Evolutionary conservation across 1,140 invertebrate genomes (phyloP), one percentile per base, ranked within the genome.

Genomic region (Asbolus verrucosus): DNA sequence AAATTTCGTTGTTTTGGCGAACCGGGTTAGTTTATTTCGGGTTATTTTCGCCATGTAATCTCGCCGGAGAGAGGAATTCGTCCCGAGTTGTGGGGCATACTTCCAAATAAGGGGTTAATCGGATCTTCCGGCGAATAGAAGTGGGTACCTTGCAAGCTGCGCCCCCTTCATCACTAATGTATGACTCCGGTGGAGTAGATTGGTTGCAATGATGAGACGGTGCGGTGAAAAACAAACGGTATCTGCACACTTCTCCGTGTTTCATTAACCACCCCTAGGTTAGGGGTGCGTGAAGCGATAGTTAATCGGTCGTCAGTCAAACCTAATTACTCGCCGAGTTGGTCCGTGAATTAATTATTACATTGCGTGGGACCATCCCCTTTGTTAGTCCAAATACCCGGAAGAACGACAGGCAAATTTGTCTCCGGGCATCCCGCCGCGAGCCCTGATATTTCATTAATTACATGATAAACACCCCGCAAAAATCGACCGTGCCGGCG

Each of bases 281-380:
- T 36, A 6, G 33, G 33, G 33, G 33, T 36, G 2, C 5, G 33
- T n/a, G 4, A 8, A 4, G 9, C 33, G 6, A 11, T 36, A 36
- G 6, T 36, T 36, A 36, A 36, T 36, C 33, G 33, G 33, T 36
- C 33, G 33, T 36, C 33, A 36, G 33, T 36, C 33, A 36, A 36
- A 36, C 33, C 33, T 4, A 36, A 36, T 36, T 36, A 36, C 4
- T 30, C 27, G 27, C 9, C 27, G 27, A 30, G 33, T 36, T n/a
- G 33, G 33, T 11, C 33, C 33, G 2, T 36, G 33, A 36, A 36
- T 36, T 36, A 36, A 36, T 36, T 36, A 36, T 36, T n/a, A 36
- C 5, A n/a, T 36, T 36, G 33, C n/a, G 27, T 30, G 4, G 27
- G n/a, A n/a, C n/a, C n/a, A n/a, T n/a, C n/a, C n/a, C n/a, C n/a